Conservation (phyloP, 2,888 invertebrate species). For the Anaspis maculata region DNA sequence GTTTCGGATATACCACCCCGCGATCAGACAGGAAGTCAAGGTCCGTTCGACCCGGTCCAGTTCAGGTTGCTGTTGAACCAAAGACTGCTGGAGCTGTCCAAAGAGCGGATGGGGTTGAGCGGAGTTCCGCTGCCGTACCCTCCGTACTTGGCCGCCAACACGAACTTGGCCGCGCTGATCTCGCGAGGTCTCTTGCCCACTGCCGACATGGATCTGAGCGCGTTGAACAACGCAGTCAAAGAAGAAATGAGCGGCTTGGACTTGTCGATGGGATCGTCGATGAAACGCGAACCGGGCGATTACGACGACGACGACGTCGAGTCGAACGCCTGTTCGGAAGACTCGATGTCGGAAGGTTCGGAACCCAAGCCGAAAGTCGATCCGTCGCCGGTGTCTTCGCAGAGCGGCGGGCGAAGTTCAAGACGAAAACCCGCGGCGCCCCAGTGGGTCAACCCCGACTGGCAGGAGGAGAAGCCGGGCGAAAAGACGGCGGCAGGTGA, state of each 20-base stretch:
- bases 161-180: conserved; percentile 68
- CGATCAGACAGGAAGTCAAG: conserved; percentile 59
- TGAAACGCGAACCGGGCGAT: conserved; percentile 71
- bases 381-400: conserved; percentile 14
- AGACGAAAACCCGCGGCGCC: conserved; percentile 92
- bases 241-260: conserved; percentile 81
- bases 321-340: conserved; percentile 67
- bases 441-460: conserved; percentile 95
- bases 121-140: conserved; percentile 70
- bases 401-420: conserved; percentile 41
- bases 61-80: conserved; percentile 84
- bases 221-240: conserved; percentile 52
- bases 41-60: conserved; percentile 84
- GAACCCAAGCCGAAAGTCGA: conserved; percentile 50
- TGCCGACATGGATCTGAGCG: conserved; percentile 49
- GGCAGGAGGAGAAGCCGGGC: conserved; percentile 67
- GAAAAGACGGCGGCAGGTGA: conserved; percentile 52
- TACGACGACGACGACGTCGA: conserved; percentile 76
- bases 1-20: conserved; percentile 66
- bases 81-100: conserved; percentile 78
- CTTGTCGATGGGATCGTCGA: conserved; percentile 71
- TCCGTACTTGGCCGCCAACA: conserved; percentile 69
- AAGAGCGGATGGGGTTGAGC: conserved; percentile 71
- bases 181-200: conserved; percentile 58
- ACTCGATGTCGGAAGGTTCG: conserved; percentile 43